Evolutionary conservation across 37 sponge, comb jelly and placozoan species (phyloP).

Genomic region (Tethya wilhelma): DNA sequence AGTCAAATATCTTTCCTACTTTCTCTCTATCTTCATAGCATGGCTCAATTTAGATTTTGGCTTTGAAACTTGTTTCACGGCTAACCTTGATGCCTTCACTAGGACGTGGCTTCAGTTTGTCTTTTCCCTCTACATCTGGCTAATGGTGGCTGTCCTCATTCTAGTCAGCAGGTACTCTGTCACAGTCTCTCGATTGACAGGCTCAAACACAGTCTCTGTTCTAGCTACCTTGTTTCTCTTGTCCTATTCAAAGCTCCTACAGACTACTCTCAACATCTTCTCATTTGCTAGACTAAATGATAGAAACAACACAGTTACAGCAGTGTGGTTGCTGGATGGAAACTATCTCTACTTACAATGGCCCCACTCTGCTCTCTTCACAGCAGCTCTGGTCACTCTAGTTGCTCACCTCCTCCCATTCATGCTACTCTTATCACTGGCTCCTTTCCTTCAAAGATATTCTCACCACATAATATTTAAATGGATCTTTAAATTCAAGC

Average conservation of each 20-base stretch:
- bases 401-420: too few relatives aligned
- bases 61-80: background rate
- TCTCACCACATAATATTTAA: too few relatives aligned
- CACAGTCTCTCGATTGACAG: background rate
- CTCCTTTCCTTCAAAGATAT: too few relatives aligned
- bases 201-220: constrained; percentile 14
- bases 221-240: constrained; percentile 18
- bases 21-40: constrained; percentile 36
- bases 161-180: background rate
- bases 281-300: background rate
- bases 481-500: too few relatives aligned
- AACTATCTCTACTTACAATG: background rate
- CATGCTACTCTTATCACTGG: too few relatives aligned
- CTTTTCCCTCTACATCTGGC: constrained; percentile 92
- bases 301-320: background rate
- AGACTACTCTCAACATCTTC: background rate
- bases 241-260: constrained; percentile 2
- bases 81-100: background rate
- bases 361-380: background rate
- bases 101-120: constrained; percentile 59
- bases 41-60: constrained; percentile 19
- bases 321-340: constrained; percentile 16
- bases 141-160: background rate
- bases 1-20: constrained; percentile 66
- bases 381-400: background rate